Evolutionary conservation across 2,113 vertebrate species (phyloP).

Genomic region (Thamnophis sirtalis): DNA sequence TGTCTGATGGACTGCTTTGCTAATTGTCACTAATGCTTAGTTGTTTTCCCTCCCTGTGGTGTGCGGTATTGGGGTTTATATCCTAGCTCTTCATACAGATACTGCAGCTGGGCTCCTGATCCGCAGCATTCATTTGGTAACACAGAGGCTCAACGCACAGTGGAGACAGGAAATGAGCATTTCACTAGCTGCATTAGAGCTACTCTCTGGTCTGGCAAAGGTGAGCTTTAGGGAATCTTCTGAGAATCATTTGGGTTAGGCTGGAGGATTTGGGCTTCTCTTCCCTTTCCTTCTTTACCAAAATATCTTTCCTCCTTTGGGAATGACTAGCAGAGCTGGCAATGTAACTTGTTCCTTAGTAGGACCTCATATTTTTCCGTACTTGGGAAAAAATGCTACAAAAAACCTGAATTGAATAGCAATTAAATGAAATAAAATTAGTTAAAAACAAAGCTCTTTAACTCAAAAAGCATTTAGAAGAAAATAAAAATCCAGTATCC

Average conservation of each 20-base stretch:
- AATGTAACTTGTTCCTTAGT: background rate
- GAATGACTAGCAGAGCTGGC: background rate
- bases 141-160: conserved; percentile 90
- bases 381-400: background rate
- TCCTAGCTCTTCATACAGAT: conserved; percentile 97
- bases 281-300: background rate
- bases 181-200: conserved; percentile 90
- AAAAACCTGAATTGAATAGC: background rate
- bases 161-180: conserved; percentile 96
- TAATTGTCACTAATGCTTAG: conserved; percentile 79
- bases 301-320: background rate
- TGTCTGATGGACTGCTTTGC: conserved; percentile 73
- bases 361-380: background rate
- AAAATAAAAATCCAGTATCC: background rate
- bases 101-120: conserved; percentile 92
- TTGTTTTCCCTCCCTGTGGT: conserved; percentile 86
- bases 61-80: conserved; percentile 86
- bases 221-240: conserved; percentile 61
- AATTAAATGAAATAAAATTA: background rate
- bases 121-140: conserved; percentile 93
- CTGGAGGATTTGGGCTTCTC: background rate
- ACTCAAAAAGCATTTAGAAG: background rate
- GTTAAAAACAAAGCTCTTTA: background rate
- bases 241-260: background rate
- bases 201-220: conserved; percentile 93